A percentile compares a stretch with the other conserved stretches of the same genome.
phyloP scores from a whole-genome alignment of 2,888 invertebrate genomes.

The Stenolophus ochropezus region DNA sequence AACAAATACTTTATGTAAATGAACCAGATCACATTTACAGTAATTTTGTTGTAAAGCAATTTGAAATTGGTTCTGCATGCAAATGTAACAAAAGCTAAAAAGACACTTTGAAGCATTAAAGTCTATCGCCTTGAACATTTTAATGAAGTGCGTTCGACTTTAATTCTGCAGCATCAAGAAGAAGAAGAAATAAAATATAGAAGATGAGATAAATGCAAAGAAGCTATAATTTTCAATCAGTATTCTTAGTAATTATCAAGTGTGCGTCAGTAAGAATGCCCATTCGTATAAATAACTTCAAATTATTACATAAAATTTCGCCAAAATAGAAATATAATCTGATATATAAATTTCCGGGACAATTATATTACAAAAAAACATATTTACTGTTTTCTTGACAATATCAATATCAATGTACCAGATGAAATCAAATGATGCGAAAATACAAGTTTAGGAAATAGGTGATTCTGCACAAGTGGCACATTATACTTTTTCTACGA shows the following conservation, averaged over 20 bases:
- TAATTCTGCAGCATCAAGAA: conserved; percentile 29
- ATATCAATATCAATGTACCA: too few relatives aligned
- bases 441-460: too few relatives aligned
- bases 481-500: too few relatives aligned
- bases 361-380: too few relatives aligned
- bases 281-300: neutral
- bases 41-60: neutral
- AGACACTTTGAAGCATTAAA: neutral
- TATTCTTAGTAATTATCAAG: conserved; percentile 19
- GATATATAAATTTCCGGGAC: too few relatives aligned
- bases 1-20: neutral
- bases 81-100: neutral
- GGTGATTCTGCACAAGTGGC: too few relatives aligned
- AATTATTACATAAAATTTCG: neutral
- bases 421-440: too few relatives aligned
- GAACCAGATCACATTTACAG: neutral
- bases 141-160: conserved; percentile 26
- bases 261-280: neutral
- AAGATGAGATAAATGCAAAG: conserved; percentile 11
- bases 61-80: conserved; percentile 1
- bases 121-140: conserved; percentile 31
- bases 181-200: conserved; percentile 23
- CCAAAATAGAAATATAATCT: neutral
- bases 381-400: too few relatives aligned
- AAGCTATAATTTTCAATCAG: conserved; percentile 19